phyloP scores from a whole-genome alignment of 2,888 invertebrate genomes.

The Conops quadrifasciatus region DNA sequence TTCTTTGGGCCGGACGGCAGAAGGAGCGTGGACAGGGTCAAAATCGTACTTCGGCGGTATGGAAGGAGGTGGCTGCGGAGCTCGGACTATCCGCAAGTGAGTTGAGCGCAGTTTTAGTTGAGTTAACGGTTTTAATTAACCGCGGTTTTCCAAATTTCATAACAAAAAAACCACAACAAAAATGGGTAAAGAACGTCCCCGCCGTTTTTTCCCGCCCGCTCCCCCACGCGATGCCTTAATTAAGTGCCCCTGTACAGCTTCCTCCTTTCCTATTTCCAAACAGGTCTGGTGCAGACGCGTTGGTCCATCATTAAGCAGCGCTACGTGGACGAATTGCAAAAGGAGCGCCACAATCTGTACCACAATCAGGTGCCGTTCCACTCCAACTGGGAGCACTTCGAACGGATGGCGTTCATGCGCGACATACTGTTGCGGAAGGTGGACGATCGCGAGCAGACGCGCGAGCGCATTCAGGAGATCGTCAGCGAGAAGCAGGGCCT shows the following conservation, averaged over 20 bases:
- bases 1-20: constrained; percentile 58
- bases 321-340: constrained; percentile 59
- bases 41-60: constrained; percentile 59
- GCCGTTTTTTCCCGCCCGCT: background rate
- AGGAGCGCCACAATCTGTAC: constrained; percentile 58
- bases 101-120: constrained; percentile 38
- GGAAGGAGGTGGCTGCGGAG: constrained; percentile 59
- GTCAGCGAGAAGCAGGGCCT: constrained; percentile 60
- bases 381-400: constrained; percentile 61
- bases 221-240: background rate
- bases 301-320: constrained; percentile 61
- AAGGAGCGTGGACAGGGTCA: constrained; percentile 55
- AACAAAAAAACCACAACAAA: too few species aligned
- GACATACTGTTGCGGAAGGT: constrained; percentile 58
- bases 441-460: constrained; percentile 60
- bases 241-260: background rate
- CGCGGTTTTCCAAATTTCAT: too few species aligned
- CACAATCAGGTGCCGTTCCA: constrained; percentile 53
- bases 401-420: constrained; percentile 60
- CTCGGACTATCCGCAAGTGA: constrained; percentile 58
- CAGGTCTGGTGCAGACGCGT: constrained; percentile 59
- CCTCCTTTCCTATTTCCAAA: background rate
- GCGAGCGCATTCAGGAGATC: constrained; percentile 60
- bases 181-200: background rate
- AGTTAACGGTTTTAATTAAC: too few species aligned